Evolutionary conservation across 2,888 invertebrate species (phyloP).

Genomic region (Lasiommata megera): DNA sequence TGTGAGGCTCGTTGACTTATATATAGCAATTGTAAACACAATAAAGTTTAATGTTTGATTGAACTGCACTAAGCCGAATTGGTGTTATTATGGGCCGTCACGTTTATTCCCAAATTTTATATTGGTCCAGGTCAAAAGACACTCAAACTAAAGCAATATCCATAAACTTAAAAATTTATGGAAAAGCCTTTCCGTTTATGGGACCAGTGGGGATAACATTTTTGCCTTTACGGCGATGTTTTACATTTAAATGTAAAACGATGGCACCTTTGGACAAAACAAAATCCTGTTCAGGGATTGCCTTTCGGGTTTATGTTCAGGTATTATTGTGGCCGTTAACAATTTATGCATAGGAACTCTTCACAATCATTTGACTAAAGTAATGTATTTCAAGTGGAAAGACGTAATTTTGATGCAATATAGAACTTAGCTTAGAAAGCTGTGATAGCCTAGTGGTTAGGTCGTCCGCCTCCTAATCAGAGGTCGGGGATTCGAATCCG

Average conservation of each 20-base stretch:
- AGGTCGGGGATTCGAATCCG: too few relatives aligned
- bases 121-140: constrained; percentile 44
- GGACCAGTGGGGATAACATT: constrained; percentile 43
- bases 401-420: too few relatives aligned
- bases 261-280: constrained; percentile 13
- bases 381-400: too few relatives aligned
- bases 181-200: constrained; percentile 50
- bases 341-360: not conserved
- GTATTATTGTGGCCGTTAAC: not conserved
- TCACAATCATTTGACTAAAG: too few relatives aligned
- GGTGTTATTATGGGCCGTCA: constrained; percentile 31
- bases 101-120: constrained; percentile 43
- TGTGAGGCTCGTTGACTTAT: too few relatives aligned
- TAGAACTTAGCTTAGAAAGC: too few relatives aligned
- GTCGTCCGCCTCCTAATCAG: too few relatives aligned
- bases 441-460: too few relatives aligned
- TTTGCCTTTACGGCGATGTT: constrained; percentile 22
- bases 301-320: constrained; percentile 3
- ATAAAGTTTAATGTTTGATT: not conserved
- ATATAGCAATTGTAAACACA: not conserved
- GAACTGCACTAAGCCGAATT: constrained; percentile 7
- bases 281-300: constrained; percentile 1
- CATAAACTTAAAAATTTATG: constrained; percentile 61
- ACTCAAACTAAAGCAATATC: constrained; percentile 53
- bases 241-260: constrained; percentile 30